Evolutionary conservation across 2,888 invertebrate genomes (phyloP).

Genomic region (Cactoblastis cactorum): DNA sequence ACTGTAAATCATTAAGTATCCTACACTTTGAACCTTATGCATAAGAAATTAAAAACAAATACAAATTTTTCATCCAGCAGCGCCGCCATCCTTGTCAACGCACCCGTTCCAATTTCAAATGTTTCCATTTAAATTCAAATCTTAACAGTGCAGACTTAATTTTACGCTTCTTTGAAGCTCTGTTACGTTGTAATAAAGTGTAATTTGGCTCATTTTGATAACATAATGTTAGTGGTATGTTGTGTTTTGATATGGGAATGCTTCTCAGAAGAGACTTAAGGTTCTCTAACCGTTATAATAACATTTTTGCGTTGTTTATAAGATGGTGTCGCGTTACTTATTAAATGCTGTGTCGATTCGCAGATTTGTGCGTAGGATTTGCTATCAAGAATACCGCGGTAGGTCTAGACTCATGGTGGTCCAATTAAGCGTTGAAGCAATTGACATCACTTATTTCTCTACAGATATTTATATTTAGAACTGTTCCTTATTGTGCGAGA

Average conservation of each 20-base stretch:
- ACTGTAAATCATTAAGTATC: neutral
- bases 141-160: slow-evolving; percentile 41
- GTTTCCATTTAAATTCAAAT: slow-evolving; percentile 59
- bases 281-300: slow-evolving; percentile 53
- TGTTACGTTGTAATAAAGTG: slow-evolving; percentile 13
- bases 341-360: slow-evolving; percentile 42
- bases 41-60: slow-evolving; percentile 17
- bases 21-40: slow-evolving; percentile 28
- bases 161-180: slow-evolving; percentile 14
- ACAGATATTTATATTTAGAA: neutral
- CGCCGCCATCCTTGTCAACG: slow-evolving; percentile 34
- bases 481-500: neutral
- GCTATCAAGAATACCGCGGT: slow-evolving; percentile 40
- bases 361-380: slow-evolving; percentile 66
- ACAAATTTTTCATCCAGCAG: slow-evolving; percentile 15
- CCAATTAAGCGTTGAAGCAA: neutral
- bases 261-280: slow-evolving; percentile 57
- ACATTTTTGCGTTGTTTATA: slow-evolving; percentile 60
- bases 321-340: slow-evolving; percentile 56
- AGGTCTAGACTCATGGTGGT: slow-evolving; percentile 25
- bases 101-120: slow-evolving; percentile 60
- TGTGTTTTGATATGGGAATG: slow-evolving; percentile 51
- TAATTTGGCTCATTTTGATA: slow-evolving; percentile 18
- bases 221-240: slow-evolving; percentile 23
- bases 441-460: neutral